phyloP scores from a whole-genome alignment of 1,140 invertebrate genomes.

The Drosophila jambulina region DNA sequence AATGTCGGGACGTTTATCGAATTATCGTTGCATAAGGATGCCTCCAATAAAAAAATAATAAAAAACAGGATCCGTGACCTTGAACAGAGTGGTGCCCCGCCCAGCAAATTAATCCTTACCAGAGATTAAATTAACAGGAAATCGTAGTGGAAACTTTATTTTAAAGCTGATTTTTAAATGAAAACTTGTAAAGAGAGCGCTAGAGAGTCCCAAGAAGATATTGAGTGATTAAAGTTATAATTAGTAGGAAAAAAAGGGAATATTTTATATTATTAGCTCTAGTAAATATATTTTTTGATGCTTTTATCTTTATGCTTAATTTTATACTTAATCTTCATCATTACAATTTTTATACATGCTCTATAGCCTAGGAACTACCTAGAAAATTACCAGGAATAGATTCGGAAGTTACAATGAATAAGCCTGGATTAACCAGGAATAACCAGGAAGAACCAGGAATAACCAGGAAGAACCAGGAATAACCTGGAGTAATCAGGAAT shows the following conservation, averaged over 20 bases:
- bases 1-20: conserved; percentile 46
- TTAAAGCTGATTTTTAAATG: neutral
- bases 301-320: too few species aligned
- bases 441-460: too few species aligned
- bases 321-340: too few species aligned
- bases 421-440: too few species aligned
- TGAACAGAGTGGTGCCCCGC: conserved; percentile 16
- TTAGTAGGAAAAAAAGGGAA: neutral
- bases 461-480: too few species aligned
- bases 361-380: too few species aligned
- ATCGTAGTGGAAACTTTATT: neutral
- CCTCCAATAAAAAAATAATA: neutral
- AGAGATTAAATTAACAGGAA: neutral
- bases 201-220: neutral
- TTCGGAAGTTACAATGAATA: too few species aligned
- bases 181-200: neutral
- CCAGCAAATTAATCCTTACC: conserved; percentile 12
- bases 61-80: conserved; percentile 30
- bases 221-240: neutral
- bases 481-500: too few species aligned
- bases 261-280: too few species aligned
- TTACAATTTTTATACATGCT: too few species aligned
- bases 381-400: too few species aligned
- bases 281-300: too few species aligned
- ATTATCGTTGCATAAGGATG: conserved; percentile 51